Evolutionary conservation across 2,888 invertebrate species (phyloP).

Genomic region (Chymomyza fuscimana): DNA sequence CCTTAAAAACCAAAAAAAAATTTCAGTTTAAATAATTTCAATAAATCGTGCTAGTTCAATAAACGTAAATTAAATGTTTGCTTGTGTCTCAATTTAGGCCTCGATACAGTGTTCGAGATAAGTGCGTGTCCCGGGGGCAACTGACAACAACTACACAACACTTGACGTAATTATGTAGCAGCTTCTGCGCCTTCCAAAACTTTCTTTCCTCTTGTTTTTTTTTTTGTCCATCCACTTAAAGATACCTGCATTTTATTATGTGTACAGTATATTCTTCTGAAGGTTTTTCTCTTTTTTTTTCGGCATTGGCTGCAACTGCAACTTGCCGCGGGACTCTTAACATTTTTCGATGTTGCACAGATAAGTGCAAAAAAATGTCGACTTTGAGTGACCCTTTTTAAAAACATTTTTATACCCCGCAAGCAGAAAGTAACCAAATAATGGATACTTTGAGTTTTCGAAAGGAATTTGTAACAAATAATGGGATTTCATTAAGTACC

Average conservation of each 20-base stretch:
- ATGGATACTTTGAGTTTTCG: not conserved
- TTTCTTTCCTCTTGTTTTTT: constrained; percentile 37
- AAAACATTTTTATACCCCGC: not conserved
- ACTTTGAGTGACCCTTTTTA: constrained; percentile 19
- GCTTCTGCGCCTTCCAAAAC: constrained; percentile 41
- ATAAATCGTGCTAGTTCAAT: constrained; percentile 66
- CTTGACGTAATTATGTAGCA: constrained; percentile 58
- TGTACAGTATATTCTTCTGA: not conserved
- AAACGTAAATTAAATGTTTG: constrained; percentile 63
- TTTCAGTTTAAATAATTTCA: constrained; percentile 44
- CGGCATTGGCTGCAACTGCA: not conserved
- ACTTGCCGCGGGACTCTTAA: not conserved
- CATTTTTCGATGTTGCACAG: constrained; percentile 1
- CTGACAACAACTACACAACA: constrained; percentile 9
- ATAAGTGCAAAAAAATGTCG: not conserved
- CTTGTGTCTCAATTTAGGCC: constrained; percentile 65
- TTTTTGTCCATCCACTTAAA: not conserved
- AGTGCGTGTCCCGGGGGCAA: not conserved
- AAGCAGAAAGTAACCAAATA: not conserved
- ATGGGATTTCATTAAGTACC: not conserved
- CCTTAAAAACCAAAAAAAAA: constrained; percentile 28
- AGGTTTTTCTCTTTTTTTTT: not conserved
- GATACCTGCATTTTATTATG: not conserved
- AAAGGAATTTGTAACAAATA: not conserved
- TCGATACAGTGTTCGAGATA: constrained; percentile 18